Base-by-base conservation (phyloP, 2,797 vertebrate species). In the Brotula barbata region DNA sequence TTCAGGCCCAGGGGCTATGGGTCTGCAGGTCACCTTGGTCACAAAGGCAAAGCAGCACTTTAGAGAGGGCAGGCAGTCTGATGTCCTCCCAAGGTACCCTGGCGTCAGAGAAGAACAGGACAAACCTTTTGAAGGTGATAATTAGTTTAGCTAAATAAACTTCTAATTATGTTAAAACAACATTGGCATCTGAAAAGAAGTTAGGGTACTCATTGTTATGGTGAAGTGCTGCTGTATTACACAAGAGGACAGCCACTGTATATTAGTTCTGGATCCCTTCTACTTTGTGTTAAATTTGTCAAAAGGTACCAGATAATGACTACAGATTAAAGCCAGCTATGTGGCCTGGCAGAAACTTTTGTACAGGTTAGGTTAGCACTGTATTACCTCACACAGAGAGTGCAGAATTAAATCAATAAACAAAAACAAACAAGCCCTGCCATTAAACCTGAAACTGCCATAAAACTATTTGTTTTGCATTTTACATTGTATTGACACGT, bases 141-240 rank as follows among this genome's bases (percentile, higher is more conserved):
- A 86, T 88, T 87, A 87, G 78, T 57, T 81, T 44, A 76, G 47
- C 82, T 85, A 87, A 90, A 89, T 85, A 88, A 89, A 88, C 85
- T 78, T 82, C 72, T 86, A 84, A 88, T 90, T 88, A 85, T 77
- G 80, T 62, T 87, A 81, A 85, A 87, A 86, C 66, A 83, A 86
- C 84, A 82, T 12, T 66, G 71, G 55, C 61, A 54, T 72, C 52
- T 55, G 62, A 86, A 83, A 71, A 76, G 67, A 54, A 50, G 76
- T 84, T 87, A 86, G 81, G 72, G 78, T 43, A 56, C 76, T 70
- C 28, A 58, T 53, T 58, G 51, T 54, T 46, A 19, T 21, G 43
- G 36, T 47, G 59, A 68, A 54, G 52, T 14, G 31, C 6, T 19
- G 15, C 42, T 33, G 41, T 19, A 58, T 58, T 16, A 58, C 6